phyloP scores from a whole-genome alignment of 2,888 invertebrate genomes.

The Hofmannophila pseudospretella region DNA sequence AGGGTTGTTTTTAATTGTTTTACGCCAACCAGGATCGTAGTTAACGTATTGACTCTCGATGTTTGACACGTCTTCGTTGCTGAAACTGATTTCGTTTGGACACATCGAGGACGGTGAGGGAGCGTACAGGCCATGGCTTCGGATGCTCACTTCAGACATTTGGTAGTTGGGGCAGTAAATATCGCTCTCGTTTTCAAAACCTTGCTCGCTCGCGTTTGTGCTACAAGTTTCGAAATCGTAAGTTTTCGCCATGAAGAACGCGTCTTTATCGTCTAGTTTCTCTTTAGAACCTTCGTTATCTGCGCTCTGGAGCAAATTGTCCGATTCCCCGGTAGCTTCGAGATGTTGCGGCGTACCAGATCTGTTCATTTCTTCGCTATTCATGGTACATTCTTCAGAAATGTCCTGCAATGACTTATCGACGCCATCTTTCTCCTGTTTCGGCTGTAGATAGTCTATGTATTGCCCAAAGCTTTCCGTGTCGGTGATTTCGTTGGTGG shows the following conservation, averaged over 20 bases:
- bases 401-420: slow-evolving; percentile 69
- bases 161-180: slow-evolving; percentile 79
- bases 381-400: slow-evolving; percentile 69
- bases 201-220: slow-evolving; percentile 67
- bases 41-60: slow-evolving; percentile 76
- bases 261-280: slow-evolving; percentile 56
- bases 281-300: slow-evolving; percentile 47
- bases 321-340: slow-evolving; percentile 43
- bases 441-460: slow-evolving; percentile 65
- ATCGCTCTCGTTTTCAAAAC: slow-evolving; percentile 79
- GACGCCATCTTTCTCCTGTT: slow-evolving; percentile 49
- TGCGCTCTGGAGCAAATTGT: slow-evolving; percentile 47
- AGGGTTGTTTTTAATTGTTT: slow-evolving; percentile 61
- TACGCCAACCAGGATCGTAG: slow-evolving; percentile 75
- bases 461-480: slow-evolving; percentile 73
- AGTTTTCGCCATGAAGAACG: slow-evolving; percentile 62
- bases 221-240: slow-evolving; percentile 70
- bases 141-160: slow-evolving; percentile 81
- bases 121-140: slow-evolving; percentile 80
- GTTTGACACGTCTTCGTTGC: slow-evolving; percentile 69
- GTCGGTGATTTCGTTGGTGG: slow-evolving; percentile 71
- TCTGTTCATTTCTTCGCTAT: slow-evolving; percentile 58
- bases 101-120: slow-evolving; percentile 78
- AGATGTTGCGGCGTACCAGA: slow-evolving; percentile 49
- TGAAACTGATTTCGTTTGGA: slow-evolving; percentile 70